Evolutionary conservation across 1,140 invertebrate genomes (phyloP), one percentile per base, ranked within the genome.

Genomic region (Chironomus tepperi): DNA sequence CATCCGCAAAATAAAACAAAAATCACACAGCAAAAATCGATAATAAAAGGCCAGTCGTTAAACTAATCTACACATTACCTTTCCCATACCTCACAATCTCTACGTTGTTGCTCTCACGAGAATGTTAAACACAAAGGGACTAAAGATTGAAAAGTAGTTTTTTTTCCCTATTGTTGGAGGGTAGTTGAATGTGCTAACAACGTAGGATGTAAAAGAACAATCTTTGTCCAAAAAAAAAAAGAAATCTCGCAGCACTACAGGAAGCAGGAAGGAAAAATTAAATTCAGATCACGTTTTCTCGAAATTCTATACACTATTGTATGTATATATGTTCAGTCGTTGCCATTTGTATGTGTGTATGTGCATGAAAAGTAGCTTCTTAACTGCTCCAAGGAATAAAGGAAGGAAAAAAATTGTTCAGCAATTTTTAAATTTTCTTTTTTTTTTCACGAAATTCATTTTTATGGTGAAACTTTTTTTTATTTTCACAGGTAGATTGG

Each of bases 211-310:
- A 57, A 57, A 57, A 57, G 47, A 3, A 57, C 12, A 34, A 34
- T 34, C 24, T 34, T 34, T 34, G 24, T 57, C 47, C 47, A 15
- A 57, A 57, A 57, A 47, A 3, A 57, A 57, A 57, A 57, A 47
- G 12, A 57, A 57, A 57, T 57, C 47, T 57, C n/a, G n/a, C 47
- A 2, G 24, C 24, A 34, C 24, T 34, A 34, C 24, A 57, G 47
- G 47, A 70, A 70, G 65, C 16, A 70, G 65, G 65, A 70, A 57
- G 47, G 47, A 57, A 57, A 57, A 57, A 70, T 70, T 70, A 70
- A 70, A 70, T 70, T 70, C 65, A 19, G 65, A 70, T 70, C 65
- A 70, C 65, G 65, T 70, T 57, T 57, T n/a, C n/a, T 34, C 24
- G 24, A 34, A 34, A 34, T 34, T 34, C 24, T 34, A 34, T 34